Conservation (phyloP, 2,113 vertebrate genomes). For the Petrocephalus microphthalmus region DNA sequence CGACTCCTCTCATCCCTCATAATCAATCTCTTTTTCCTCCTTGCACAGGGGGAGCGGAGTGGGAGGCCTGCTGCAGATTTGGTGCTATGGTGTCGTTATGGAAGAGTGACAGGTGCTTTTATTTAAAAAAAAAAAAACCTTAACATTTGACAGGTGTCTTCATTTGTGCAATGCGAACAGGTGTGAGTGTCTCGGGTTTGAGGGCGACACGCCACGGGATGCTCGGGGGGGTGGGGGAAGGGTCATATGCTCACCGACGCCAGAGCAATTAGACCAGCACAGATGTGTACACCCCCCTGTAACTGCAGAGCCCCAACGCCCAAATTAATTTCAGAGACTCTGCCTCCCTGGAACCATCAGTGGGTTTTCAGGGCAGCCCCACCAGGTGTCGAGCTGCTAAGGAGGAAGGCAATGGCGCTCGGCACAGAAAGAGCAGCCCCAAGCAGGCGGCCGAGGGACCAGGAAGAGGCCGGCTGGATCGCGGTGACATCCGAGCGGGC, state of each 20-base stretch:
- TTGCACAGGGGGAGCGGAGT: background rate
- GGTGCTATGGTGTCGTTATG: background rate
- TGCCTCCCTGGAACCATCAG: slow-evolving; percentile 12
- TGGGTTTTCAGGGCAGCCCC: slow-evolving; percentile 43
- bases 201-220: background rate
- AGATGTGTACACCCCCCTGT: slow-evolving; percentile 61
- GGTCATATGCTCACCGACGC: slow-evolving; percentile 60
- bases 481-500: background rate
- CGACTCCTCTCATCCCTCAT: background rate
- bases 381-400: slow-evolving; percentile 30
- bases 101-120: background rate
- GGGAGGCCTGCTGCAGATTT: background rate
- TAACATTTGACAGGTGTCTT: background rate
- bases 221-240: slow-evolving; percentile 41
- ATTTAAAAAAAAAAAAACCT: background rate
- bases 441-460: slow-evolving; percentile 42
- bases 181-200: background rate
- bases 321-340: slow-evolving; percentile 37
- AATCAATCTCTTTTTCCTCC: slow-evolving; percentile 24
- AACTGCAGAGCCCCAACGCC: slow-evolving; percentile 52
- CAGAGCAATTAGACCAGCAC: slow-evolving; percentile 65
- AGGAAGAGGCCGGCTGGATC: slow-evolving; percentile 39
- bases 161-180: background rate
- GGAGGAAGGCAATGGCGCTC: slow-evolving; percentile 7
- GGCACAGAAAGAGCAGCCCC: slow-evolving; percentile 42